phyloP scores from a whole-genome alignment of 2,888 invertebrate species.

The Dicyrtoma fusca region DNA sequence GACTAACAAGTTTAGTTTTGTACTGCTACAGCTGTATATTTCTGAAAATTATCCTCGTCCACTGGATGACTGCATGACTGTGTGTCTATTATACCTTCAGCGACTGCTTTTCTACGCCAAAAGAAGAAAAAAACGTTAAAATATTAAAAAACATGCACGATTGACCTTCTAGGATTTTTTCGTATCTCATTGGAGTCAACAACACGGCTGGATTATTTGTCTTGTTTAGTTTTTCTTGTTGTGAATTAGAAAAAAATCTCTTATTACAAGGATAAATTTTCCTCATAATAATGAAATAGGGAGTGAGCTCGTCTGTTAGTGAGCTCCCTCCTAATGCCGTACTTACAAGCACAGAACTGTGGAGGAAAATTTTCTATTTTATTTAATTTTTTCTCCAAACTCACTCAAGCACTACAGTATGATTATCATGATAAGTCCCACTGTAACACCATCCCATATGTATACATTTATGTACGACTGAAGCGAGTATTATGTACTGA shows the following conservation, averaged over 20 bases:
- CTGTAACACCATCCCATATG: background rate
- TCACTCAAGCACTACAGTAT: too few relatives aligned
- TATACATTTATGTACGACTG: too few relatives aligned
- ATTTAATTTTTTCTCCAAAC: background rate
- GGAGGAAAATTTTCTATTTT: background rate
- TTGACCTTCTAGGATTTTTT: conserved; percentile 34
- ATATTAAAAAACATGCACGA: conserved; percentile 15
- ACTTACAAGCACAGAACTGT: background rate
- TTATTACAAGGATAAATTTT: conserved; percentile 36
- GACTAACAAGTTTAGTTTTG: too few relatives aligned
- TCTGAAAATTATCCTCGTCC: too few relatives aligned
- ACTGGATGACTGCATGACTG: background rate
- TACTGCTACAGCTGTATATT: too few relatives aligned
- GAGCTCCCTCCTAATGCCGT: background rate
- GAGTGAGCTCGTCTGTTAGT: background rate
- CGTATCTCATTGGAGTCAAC: conserved; percentile 13
- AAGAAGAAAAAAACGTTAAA: background rate
- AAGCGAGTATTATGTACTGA: too few relatives aligned
- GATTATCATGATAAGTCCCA: background rate
- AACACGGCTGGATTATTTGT: conserved; percentile 27
- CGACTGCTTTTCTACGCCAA: background rate
- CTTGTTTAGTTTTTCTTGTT: conserved; percentile 18
- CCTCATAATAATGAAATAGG: conserved; percentile 17
- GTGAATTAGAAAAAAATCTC: conserved; percentile 6
- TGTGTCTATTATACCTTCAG: background rate